Conservation (phyloP, 2,888 invertebrate species). For the Quadroppia sp. region DNA sequence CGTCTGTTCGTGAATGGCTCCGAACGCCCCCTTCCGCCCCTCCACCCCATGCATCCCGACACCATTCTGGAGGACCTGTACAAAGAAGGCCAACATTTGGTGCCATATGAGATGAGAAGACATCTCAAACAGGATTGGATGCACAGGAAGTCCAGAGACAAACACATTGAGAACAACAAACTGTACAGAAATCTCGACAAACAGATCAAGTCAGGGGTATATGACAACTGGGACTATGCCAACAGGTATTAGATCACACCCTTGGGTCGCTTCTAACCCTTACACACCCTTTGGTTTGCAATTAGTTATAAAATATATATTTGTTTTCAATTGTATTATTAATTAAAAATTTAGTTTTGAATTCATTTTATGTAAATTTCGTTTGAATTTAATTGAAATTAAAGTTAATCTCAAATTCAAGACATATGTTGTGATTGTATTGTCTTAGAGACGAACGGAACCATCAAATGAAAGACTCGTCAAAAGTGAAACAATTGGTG, state of each 20-base stretch:
- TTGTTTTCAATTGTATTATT: too few relatives aligned
- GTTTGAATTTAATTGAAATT: too few relatives aligned
- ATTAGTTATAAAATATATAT: too few relatives aligned
- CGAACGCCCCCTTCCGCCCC: background rate
- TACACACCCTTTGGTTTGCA: too few relatives aligned
- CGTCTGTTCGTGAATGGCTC: background rate
- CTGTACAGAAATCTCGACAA: constrained; percentile 2
- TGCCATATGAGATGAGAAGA: background rate
- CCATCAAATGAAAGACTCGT: too few relatives aligned
- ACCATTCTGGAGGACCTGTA: constrained; percentile 11
- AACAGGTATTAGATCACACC: constrained; percentile 1
- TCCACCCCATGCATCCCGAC: background rate
- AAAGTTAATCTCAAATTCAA: too few relatives aligned
- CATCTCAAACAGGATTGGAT: background rate
- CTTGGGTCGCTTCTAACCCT: too few relatives aligned
- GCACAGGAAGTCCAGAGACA: background rate
- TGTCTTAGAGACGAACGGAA: too few relatives aligned
- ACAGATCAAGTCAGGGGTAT: constrained; percentile 6
- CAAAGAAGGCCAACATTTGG: background rate
- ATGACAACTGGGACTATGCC: constrained; percentile 25
- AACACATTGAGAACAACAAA: constrained; percentile 11
- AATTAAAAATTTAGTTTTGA: too few relatives aligned
- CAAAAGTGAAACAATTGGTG: too few relatives aligned
- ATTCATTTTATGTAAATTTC: too few relatives aligned
- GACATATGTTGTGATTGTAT: too few relatives aligned